phyloP scores from a whole-genome alignment of 2,888 invertebrate genomes.

The Abrostola tripartita region DNA sequence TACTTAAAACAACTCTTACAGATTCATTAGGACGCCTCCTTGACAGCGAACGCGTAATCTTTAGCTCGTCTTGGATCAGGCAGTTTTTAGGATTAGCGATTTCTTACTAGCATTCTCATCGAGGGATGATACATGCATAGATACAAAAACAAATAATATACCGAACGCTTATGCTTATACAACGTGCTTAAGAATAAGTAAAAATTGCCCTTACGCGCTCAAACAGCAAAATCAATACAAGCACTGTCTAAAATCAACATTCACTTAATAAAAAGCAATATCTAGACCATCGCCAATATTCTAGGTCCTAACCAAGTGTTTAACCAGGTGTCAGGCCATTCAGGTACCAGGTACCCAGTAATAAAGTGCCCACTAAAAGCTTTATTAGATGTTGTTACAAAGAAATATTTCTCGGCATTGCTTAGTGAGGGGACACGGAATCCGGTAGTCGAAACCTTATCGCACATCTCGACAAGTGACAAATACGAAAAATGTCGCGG shows the following conservation, averaged over 20 bases:
- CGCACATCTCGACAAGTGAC: constrained; percentile 66
- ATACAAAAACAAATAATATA: too few relatives aligned
- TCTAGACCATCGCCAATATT: background rate
- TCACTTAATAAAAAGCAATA: constrained; percentile 2
- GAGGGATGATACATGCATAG: too few relatives aligned
- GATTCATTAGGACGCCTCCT: too few relatives aligned
- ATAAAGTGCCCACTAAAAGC: constrained; percentile 61
- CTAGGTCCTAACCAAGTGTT: constrained; percentile 42
- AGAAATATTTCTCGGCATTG: constrained; percentile 55
- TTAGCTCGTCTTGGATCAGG: too few relatives aligned
- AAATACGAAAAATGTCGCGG: constrained; percentile 62
- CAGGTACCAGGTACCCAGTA: constrained; percentile 55
- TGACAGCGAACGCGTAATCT: too few relatives aligned
- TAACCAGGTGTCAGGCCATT: constrained; percentile 43
- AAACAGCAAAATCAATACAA: too few relatives aligned
- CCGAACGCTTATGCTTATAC: too few relatives aligned
- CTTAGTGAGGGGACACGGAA: constrained; percentile 64
- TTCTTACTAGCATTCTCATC: too few relatives aligned
- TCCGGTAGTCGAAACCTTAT: constrained; percentile 68
- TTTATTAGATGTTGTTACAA: constrained; percentile 63
- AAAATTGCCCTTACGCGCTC: too few relatives aligned
- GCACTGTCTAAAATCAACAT: constrained; percentile 2
- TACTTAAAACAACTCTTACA: too few relatives aligned
- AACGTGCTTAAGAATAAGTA: too few relatives aligned
- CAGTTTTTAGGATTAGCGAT: too few relatives aligned